Evolutionary conservation across 2,888 invertebrate genomes (phyloP).

Genomic region (Cryptus viduatorius): DNA sequence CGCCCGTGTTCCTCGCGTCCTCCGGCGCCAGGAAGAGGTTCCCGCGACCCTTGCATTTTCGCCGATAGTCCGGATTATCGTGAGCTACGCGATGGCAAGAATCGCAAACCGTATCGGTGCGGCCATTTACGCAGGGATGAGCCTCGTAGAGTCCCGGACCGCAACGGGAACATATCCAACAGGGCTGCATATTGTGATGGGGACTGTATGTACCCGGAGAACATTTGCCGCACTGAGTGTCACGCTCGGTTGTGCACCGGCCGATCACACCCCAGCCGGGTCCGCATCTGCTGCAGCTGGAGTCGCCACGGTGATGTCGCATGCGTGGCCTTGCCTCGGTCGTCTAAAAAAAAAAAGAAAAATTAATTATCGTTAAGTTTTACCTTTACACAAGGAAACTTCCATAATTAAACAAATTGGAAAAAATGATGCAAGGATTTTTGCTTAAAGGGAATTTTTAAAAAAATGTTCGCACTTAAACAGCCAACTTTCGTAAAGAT

Average conservation of each 20-base stretch:
- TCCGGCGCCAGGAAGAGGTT: slow-evolving; percentile 82
- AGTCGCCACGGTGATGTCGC: slow-evolving; percentile 80
- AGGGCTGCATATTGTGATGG: slow-evolving; percentile 83
- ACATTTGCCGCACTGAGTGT: slow-evolving; percentile 84
- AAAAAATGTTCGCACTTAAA: too few relatives aligned
- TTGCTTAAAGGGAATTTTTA: too few relatives aligned
- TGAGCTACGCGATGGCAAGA: slow-evolving; percentile 82
- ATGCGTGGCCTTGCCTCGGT: slow-evolving; percentile 79
- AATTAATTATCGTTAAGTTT: not conserved
- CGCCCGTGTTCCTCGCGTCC: slow-evolving; percentile 81
- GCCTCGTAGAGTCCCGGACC: slow-evolving; percentile 85
- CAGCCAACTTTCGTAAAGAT: too few relatives aligned
- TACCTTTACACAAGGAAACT: too few relatives aligned
- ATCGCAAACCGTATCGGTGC: slow-evolving; percentile 84
- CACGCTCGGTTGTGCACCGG: slow-evolving; percentile 79
- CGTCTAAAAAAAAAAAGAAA: slow-evolving; percentile 75
- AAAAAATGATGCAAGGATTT: too few relatives aligned
- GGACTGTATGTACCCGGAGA: slow-evolving; percentile 83
- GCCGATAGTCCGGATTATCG: slow-evolving; percentile 78
- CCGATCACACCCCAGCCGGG: slow-evolving; percentile 84
- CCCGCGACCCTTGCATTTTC: slow-evolving; percentile 76
- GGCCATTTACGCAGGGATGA: slow-evolving; percentile 80
- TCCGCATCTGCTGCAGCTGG: slow-evolving; percentile 83
- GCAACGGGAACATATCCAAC: slow-evolving; percentile 85
- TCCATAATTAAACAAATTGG: too few relatives aligned